phyloP scores from a whole-genome alignment of 2,888 invertebrate genomes.

The Trachelus stipa region DNA sequence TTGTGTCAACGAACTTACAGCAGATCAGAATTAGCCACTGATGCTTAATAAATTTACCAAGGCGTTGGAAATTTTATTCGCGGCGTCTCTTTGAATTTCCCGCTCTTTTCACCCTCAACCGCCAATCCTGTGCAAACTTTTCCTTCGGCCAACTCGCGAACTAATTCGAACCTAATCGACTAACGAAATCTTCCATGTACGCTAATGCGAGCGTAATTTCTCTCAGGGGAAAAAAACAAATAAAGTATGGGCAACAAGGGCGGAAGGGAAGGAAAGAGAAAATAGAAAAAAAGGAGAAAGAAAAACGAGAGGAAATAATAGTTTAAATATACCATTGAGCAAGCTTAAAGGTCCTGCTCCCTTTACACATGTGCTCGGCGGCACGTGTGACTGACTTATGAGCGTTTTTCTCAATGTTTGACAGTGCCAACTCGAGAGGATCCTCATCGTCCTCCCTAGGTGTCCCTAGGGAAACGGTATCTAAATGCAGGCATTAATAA shows the following conservation, averaged over 20 bases:
- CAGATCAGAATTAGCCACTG: background rate
- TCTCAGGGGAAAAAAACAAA: background rate
- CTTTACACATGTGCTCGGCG: conserved; percentile 16
- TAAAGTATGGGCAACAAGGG: background rate
- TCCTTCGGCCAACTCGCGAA: background rate
- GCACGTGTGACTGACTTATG: conserved; percentile 38
- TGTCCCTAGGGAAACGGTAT: conserved; percentile 50
- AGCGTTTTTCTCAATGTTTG: conserved; percentile 52
- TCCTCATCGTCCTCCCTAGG: conserved; percentile 39
- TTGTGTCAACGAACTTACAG: conserved; percentile 44
- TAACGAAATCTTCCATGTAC: background rate
- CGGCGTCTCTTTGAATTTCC: background rate
- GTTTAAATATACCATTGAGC: conserved; percentile 3
- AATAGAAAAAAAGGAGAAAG: background rate
- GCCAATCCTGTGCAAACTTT: background rate
- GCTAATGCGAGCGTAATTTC: background rate
- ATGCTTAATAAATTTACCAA: background rate
- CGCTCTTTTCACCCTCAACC: background rate
- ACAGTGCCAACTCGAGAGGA: conserved; percentile 46
- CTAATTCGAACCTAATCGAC: background rate
- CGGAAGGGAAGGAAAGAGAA: background rate
- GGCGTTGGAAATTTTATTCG: background rate
- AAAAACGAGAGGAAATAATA: background rate
- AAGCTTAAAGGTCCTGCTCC: background rate
- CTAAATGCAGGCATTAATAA: conserved; percentile 60